Percentiles rank a stretch among this genome's conserved stretches.
phyloP scores from a whole-genome alignment of 1,140 invertebrate species.

The Caerostris darwini region DNA sequence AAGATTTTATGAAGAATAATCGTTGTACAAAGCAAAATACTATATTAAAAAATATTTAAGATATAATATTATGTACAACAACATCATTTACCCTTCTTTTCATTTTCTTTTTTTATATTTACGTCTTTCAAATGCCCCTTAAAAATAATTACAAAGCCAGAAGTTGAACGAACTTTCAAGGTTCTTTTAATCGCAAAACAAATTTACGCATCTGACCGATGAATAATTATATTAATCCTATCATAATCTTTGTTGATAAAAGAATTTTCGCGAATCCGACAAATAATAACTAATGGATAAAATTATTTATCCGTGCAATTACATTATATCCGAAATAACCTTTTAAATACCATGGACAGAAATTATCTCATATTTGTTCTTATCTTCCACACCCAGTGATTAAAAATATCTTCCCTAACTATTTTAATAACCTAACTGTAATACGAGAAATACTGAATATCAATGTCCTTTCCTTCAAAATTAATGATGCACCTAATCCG shows the following conservation, averaged over 20 bases:
- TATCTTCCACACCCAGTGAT: conserved; percentile 51
- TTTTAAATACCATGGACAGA: not conserved
- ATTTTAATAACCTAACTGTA: conserved; percentile 24
- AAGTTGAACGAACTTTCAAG: too few relatives aligned
- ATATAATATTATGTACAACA: too few relatives aligned
- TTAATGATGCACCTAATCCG: conserved; percentile 61
- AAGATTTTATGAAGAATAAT: too few relatives aligned
- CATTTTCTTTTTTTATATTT: too few relatives aligned
- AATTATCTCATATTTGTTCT: not conserved
- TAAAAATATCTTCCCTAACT: conserved; percentile 1
- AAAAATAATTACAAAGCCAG: too few relatives aligned
- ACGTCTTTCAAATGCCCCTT: too few relatives aligned
- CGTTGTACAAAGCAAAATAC: too few relatives aligned
- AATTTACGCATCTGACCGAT: too few relatives aligned
- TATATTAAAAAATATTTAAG: too few relatives aligned
- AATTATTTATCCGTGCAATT: not conserved
- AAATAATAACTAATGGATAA: not conserved
- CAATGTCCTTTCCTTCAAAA: not conserved
- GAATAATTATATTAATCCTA: too few relatives aligned
- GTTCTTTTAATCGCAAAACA: too few relatives aligned
- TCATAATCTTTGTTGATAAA: not conserved
- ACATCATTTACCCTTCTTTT: too few relatives aligned
- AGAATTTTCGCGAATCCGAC: not conserved
- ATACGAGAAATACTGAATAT: not conserved
- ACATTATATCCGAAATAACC: not conserved